Base-by-base conservation (phyloP, 2,888 invertebrate species). In the Proisotoma minuta region DNA sequence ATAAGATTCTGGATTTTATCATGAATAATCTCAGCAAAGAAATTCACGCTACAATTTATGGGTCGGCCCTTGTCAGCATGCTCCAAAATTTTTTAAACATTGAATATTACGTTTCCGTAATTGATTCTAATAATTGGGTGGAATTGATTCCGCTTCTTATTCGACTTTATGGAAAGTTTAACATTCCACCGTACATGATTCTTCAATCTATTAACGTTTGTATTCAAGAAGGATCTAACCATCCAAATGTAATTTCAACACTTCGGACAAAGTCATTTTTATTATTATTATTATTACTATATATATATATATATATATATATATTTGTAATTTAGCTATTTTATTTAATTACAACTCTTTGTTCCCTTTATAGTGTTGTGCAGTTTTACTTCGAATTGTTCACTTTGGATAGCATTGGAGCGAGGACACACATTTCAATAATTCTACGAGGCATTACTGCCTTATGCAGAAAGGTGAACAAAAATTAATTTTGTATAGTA, bases 151-250 rank as follows among this genome's bases (percentile, higher is more conserved):
- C 52, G 20, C 48, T 57, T 5, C 15, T 71, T 8, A 22, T 65
- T 0, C 62, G 47, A 34, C 57, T 59, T 29, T 51, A 53, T 22
- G 43, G 60, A 10, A 61, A 53, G 22, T 51, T 63, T 20, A 52
- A 60, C 12, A 54, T 61, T 47, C 39, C 57, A 15, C 27, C 49
- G 2, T 26, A 23, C n/a, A 61, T 48, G 10, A n/a, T 65, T 15
- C 34, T 65, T 12, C 43, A 57, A 39, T 62, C 62, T 26, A 27
- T 71, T 8, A 65, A 64, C 15, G 56, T 43, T 2, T 65, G 63
- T 3, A 70, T 73, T 34, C 52, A 15, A 26, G 64, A 65, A 29
- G 70, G 65, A 2, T 72, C 72, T 2, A 40, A 62, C 24, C 59
- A 63, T 57, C 63, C 65, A 12, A 40, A 10, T 10, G 62, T 62